Base-by-base conservation (phyloP, 2,888 invertebrate genomes). In the Drosophila bunnanda region DNA sequence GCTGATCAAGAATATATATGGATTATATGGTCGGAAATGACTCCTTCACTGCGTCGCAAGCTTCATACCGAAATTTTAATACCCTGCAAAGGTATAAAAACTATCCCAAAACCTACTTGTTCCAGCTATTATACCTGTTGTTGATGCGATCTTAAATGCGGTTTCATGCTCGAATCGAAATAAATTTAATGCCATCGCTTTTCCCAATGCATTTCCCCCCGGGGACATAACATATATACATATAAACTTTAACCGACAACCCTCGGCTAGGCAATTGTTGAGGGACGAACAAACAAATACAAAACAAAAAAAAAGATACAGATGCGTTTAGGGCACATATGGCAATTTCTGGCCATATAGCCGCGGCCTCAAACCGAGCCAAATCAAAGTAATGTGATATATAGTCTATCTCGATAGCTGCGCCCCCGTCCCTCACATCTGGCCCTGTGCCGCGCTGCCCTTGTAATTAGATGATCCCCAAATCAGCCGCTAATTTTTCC, bases 401-500 rank as follows among this genome's bases (percentile, higher is more conserved):
- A 78, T 79, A 54, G 73, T 34, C 76, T 76, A 36, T 43, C 54
- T 69, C 64, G 43, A 66, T 46, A 20, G 36, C 53, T 22, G 39
- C n/a, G 39, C 25, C 3, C 17, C 2, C 32, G 8, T 1, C 39
- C 10, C 22, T 22, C 20, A 15, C 38, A 46, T 41, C 46, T 67
- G 64, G 32, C 41, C 10, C 39, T 43, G 38, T 28, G 20, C 41
- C 44, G 34, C 25, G 6, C 30, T 64, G 30, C 64, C 66, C 53
- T 62, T 64, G 55, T 67, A 92, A 92, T 92, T 92, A 92, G 91
- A 92, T 92, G 92, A 92, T 91, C 90, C 91, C 89, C 85, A 91
- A 92, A 92, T 92, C 92, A 92, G 92, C 92, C 92, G 92, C 93
- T 93, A 93, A 93, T 93, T 93, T 92, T 92, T 92, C 92, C 92